A percentile compares a stretch with the other conserved stretches of the same genome.
phyloP scores from a whole-genome alignment of 2,797 vertebrate species.

The Anguilla megastoma region DNA sequence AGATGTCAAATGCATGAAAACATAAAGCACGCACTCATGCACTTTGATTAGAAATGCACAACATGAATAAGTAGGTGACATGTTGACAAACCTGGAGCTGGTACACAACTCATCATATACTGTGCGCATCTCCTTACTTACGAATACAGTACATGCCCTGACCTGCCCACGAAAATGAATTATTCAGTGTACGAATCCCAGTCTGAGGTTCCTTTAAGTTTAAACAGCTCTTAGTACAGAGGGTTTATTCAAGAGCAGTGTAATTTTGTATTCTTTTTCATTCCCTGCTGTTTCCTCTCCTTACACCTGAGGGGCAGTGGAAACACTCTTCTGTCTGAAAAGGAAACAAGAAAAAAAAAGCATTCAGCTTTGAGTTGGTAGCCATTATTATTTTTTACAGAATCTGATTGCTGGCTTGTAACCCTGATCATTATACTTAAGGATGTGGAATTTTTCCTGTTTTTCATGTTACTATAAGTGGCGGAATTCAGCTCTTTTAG shows the following conservation, averaged over 20 bases:
- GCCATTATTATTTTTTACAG: background rate
- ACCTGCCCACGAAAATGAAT: background rate
- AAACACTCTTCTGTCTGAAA: background rate
- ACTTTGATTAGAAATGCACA: background rate
- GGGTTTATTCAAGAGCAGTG: background rate
- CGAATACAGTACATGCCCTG: background rate
- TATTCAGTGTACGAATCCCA: background rate
- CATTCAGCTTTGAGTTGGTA: background rate
- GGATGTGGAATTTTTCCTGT: background rate
- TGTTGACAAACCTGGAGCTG: background rate
- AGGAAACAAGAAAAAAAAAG: background rate
- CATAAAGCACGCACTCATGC: background rate
- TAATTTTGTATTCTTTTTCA: constrained; percentile 7
- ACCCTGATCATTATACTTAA: constrained; percentile 24
- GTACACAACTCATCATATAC: background rate
- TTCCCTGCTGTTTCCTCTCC: background rate
- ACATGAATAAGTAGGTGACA: background rate
- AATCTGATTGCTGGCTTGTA: background rate
- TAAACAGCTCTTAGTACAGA: background rate
- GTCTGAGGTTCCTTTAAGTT: background rate
- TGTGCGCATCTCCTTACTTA: background rate
- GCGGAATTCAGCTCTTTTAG: background rate
- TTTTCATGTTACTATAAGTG: background rate
- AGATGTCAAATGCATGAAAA: background rate
- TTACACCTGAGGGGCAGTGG: background rate